Base-by-base conservation (phyloP, 2,888 invertebrate genomes). In the Thereva unica region DNA sequence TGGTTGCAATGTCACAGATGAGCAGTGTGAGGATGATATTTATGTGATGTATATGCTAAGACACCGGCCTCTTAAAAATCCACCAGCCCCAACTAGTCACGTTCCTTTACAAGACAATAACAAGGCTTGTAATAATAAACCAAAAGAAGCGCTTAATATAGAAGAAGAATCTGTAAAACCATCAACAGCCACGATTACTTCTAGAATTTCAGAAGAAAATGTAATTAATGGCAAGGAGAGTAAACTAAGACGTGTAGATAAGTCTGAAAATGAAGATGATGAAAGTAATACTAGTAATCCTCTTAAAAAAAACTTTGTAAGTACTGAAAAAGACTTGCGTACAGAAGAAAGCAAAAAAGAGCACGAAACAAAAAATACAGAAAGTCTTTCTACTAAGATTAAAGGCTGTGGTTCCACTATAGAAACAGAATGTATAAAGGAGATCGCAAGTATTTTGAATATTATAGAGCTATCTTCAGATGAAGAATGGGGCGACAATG, bases 1-100 rank as follows among this genome's bases (percentile, higher is more conserved):
- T 38, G 71, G 71, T 23, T 67, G 66, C n/a, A 49, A 57, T 35
- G 52, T 40, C 3, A 54, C 49, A 3, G 64, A 67, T 10, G 41
- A 50, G 3, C 38, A 45, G 5, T 56, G 55, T 8, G 41, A 10
- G 9, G 4, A 5, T 5, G 61, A 35, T 37, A 23, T 38, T 5
- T 61, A 61, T 41, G 40, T 3, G 4, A 12, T 61, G 9, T 61
- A 41, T 9, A 23, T 4, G 3, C 9, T 61, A 35, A 61, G 12
- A 8, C 47, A 23, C 3, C n/a, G 6, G 5, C 47, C 47, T 23
- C 23, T 23, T 23, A 23, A 23, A 23, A 23, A 23, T 23, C 23
- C 23, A 23, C 23, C 23, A 23, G 23, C 23, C 1, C 23, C 23
- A 23, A 23, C 1, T 23, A 23, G 23, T 23, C 2, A 1, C 2